Evolutionary conservation across 2,113 vertebrate species (phyloP), one percentile per base, ranked within the genome.

Genomic region (Acrocephalus kingi): DNA sequence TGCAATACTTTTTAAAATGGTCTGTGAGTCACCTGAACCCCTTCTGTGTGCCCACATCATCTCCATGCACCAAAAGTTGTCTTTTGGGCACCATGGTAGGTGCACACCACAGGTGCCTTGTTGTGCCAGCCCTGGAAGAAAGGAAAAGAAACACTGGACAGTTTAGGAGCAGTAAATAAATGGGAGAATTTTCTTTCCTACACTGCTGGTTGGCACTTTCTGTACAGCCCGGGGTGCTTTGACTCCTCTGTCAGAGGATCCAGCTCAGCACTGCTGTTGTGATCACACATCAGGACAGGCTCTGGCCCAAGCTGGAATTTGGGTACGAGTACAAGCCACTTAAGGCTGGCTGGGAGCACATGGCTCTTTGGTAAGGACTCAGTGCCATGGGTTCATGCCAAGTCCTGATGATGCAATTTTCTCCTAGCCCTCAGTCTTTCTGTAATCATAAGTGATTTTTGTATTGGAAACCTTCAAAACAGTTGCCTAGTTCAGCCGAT

Each of bases 381-480:
- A 28, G 87, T 79, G 41, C 62, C 33, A 7, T 18, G 49, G 56
- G 79, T 68, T 49, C 10, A 4, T 1, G 33, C 74, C 93, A 96
- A 93, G 74, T 25, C 31, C 66, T 68, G 59, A 39, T 88, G 72
- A 88, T 89, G 80, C 83, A 93, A 92, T 84, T 89, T 21, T 55
- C 63, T 88, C 88, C 68, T 46, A 93, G 43, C 16, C 54, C 49
- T 84, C 68, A 51, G 33, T 52, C 61, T 67, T 95, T 95, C 88
- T 93, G 92, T 84, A 93, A 95, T 89, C 77, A 25, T 33, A 91
- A 97, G 35, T 54, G 72, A 77, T 94, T 96, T 90, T 75, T 95
- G 68, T 84, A 58, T 85, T 94, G 94, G 93, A 97, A 96, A 96
- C 80, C 92, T 97, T 92, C 95, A 96, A 86, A 97, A 95, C 33